Evolutionary conservation across 2,797 vertebrate genomes (phyloP).

Genomic region (Lophius americanus): DNA sequence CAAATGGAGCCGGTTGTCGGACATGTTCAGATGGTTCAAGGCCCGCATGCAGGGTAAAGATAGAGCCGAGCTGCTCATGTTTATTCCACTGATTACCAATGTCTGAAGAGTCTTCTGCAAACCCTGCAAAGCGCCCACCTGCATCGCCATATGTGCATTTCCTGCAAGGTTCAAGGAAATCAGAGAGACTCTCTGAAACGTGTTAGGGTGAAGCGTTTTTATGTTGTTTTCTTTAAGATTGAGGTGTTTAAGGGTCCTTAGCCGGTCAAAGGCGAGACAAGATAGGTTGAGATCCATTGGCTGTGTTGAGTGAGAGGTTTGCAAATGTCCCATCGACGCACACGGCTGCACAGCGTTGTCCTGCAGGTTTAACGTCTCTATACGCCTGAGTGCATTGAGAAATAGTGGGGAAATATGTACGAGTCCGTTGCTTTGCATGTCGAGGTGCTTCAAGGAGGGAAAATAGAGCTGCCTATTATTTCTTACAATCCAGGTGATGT

Average conservation of each 20-base stretch:
- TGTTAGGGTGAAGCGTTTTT: constrained; percentile 48
- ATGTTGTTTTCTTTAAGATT: constrained; percentile 75
- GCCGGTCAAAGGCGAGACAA: constrained; percentile 65
- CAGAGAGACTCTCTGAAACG: constrained; percentile 69
- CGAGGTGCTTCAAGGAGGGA: constrained; percentile 69
- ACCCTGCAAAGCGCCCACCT: constrained; percentile 55
- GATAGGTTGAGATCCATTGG: constrained; percentile 10
- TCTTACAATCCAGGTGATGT: constrained; percentile 63
- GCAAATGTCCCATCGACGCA: constrained; percentile 5
- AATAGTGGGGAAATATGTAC: constrained; percentile 63
- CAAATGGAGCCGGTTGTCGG: constrained; percentile 64
- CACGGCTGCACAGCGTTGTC: constrained; percentile 77
- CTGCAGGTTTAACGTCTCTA: constrained; percentile 74
- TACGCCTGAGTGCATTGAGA: constrained; percentile 62
- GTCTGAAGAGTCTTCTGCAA: constrained; percentile 70
- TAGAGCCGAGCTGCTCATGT: constrained; percentile 63
- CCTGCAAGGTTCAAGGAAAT: constrained; percentile 72
- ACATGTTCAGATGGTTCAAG: constrained; percentile 70
- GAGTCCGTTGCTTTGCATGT: constrained; percentile 75
- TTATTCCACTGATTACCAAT: constrained; percentile 69
- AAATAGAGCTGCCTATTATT: constrained; percentile 56
- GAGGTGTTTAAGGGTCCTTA: constrained; percentile 74
- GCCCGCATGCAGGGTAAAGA: constrained; percentile 67
- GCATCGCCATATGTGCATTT: constrained; percentile 67
- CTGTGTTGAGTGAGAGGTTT: constrained; percentile 11